phyloP scores from a whole-genome alignment of 2,113 vertebrate genomes.

The Eolophus roseicapilla region DNA sequence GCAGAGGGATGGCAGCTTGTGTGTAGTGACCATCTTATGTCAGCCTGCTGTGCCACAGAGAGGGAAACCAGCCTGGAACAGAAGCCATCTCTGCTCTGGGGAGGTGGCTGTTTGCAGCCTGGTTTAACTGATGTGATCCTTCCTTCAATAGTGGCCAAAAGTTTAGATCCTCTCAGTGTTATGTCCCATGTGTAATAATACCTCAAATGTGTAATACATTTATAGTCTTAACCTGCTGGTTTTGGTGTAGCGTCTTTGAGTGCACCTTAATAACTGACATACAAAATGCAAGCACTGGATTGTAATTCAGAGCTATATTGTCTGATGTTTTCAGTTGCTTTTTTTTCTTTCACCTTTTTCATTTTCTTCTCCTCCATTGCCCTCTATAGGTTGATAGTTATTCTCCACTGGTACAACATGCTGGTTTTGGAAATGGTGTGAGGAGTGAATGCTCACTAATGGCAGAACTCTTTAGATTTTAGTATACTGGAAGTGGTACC shows the following conservation, averaged over 20 bases:
- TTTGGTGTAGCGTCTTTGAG: neutral
- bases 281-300: neutral
- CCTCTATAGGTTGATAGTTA: conserved; percentile 65
- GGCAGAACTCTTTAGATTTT: neutral
- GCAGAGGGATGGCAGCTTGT: neutral
- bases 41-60: neutral
- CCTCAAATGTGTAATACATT: neutral
- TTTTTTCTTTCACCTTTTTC: conserved; percentile 19
- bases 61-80: neutral
- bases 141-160: neutral
- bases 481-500: neutral
- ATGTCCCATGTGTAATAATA: neutral
- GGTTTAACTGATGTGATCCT: neutral
- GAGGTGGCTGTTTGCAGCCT: neutral
- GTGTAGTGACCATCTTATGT: neutral
- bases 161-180: neutral
- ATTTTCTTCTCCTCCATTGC: conserved; percentile 66
- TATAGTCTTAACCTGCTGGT: neutral
- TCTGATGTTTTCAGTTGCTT: neutral
- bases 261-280: neutral
- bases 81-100: neutral
- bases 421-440: neutral
- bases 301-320: neutral
- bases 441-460: neutral
- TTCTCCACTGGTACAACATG: conserved; percentile 6